Evolutionary conservation across 1,140 invertebrate genomes (phyloP).

Genomic region (Macrobrachium nipponense): DNA sequence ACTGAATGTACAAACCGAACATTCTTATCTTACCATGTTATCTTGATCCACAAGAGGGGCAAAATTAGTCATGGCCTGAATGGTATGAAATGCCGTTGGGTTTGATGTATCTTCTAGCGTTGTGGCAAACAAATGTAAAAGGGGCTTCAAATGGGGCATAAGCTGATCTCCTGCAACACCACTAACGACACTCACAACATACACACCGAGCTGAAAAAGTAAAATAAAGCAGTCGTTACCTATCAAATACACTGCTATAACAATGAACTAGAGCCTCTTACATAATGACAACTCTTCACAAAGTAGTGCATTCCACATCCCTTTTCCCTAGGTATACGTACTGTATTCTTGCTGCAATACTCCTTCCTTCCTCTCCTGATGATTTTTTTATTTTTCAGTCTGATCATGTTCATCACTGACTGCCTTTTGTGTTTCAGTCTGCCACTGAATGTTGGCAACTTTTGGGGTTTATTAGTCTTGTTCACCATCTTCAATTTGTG

Average conservation of each 20-base stretch:
- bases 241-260: slow-evolving; percentile 39
- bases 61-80: slow-evolving; percentile 75
- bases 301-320: no score
- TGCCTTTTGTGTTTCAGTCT: no score
- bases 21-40: slow-evolving; percentile 71
- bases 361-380: no score
- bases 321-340: no score
- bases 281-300: no score
- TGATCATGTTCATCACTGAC: no score
- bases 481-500: no score
- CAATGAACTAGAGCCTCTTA: background rate
- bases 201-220: slow-evolving; percentile 75
- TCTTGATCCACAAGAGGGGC: slow-evolving; percentile 73
- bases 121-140: slow-evolving; percentile 73
- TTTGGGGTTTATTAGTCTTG: no score
- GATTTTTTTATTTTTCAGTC: no score
- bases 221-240: slow-evolving; percentile 59
- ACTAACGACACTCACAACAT: slow-evolving; percentile 76
- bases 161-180: slow-evolving; percentile 75
- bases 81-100: slow-evolving; percentile 74
- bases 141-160: slow-evolving; percentile 71
- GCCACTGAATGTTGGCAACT: no score
- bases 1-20: background rate
- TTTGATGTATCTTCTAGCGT: slow-evolving; percentile 72
- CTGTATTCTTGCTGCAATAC: no score